A percentile compares a stretch with the other conserved stretches of the same genome.
phyloP scores from a whole-genome alignment of 1,140 invertebrate genomes.

The Apis florea region DNA sequence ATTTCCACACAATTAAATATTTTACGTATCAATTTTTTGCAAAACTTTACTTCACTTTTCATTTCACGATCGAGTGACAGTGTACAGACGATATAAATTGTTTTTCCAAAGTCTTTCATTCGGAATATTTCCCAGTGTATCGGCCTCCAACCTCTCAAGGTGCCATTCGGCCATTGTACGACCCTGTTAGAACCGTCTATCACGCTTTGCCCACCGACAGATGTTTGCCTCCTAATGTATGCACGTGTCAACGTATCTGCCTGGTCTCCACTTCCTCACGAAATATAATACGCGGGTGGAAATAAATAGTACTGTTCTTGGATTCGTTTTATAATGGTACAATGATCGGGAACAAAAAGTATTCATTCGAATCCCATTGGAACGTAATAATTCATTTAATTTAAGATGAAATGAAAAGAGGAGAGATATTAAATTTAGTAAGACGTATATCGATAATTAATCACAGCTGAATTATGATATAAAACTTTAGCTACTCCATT shows the following conservation, averaged over 20 bases:
- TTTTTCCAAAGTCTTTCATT: conserved; percentile 38
- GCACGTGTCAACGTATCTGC: conserved; percentile 72
- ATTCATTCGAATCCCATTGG: no score
- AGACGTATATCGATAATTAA: no score
- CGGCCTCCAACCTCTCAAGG: conserved; percentile 55
- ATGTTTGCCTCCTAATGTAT: conserved; percentile 75
- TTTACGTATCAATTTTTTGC: neutral
- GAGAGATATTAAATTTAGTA: neutral
- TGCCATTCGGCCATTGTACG: conserved; percentile 60
- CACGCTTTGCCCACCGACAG: conserved; percentile 67
- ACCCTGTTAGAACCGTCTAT: conserved; percentile 64
- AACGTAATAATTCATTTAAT: neutral
- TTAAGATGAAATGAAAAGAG: neutral
- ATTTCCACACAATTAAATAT: no score
- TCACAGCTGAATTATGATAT: no score
- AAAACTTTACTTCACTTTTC: neutral
- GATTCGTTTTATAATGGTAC: conserved; percentile 25
- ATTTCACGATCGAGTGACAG: conserved; percentile 21
- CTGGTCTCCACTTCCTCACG: conserved; percentile 63
- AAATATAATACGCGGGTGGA: conserved; percentile 43
- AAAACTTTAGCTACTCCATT: no score
- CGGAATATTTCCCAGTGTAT: conserved; percentile 45
- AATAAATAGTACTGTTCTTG: conserved; percentile 44
- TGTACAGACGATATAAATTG: conserved; percentile 44
- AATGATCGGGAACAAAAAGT: conserved; percentile 47